Conservation (phyloP, 2,888 invertebrate genomes). For the Apodemia duryi region DNA sequence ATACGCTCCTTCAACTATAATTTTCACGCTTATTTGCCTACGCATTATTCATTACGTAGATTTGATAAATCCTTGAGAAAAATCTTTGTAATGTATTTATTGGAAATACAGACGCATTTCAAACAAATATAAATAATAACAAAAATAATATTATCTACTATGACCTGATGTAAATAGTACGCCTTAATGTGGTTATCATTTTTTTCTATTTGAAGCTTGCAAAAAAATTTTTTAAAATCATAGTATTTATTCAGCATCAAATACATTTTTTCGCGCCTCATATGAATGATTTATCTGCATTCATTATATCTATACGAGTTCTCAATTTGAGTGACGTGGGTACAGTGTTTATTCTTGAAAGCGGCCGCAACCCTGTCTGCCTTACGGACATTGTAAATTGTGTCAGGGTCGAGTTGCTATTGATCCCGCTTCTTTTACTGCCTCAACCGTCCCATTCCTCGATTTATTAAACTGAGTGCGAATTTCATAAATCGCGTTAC, state of each 20-base stretch:
- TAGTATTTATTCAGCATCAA: not conserved
- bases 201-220: no score
- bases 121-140: no score
- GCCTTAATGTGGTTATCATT: no score
- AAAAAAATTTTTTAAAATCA: no score
- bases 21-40: no score
- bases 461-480: conserved; percentile 21
- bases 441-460: conserved; percentile 54
- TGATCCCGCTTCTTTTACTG: conserved; percentile 67
- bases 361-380: conserved; percentile 49
- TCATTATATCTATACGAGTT: not conserved
- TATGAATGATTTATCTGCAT: conserved; percentile 3
- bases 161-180: no score
- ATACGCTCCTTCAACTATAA: no score
- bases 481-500: not conserved
- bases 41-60: no score
- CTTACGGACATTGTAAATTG: conserved; percentile 63
- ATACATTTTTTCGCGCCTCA: not conserved
- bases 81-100: no score
- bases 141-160: no score
- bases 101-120: no score
- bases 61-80: no score
- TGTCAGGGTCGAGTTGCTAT: conserved; percentile 73
- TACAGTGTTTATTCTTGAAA: conserved; percentile 62
- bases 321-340: conserved; percentile 19